phyloP scores from a whole-genome alignment of 2,113 vertebrate species.

The Phasianus colchicus region DNA sequence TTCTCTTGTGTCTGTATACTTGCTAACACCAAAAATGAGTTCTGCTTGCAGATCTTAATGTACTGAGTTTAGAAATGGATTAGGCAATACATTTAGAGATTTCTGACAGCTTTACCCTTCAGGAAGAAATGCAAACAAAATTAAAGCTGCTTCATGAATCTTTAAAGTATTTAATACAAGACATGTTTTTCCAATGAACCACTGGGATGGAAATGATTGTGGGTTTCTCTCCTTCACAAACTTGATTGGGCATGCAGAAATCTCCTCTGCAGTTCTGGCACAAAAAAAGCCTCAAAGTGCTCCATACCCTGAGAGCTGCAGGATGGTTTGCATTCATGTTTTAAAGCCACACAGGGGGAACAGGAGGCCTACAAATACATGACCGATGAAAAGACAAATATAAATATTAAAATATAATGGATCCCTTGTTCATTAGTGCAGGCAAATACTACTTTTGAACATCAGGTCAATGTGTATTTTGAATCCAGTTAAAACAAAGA shows the following conservation, averaged over 20 bases:
- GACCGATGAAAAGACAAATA: slow-evolving; percentile 15
- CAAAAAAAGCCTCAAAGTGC: background rate
- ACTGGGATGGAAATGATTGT: background rate
- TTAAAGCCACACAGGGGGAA: background rate
- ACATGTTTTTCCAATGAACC: slow-evolving; percentile 56
- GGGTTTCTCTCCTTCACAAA: slow-evolving; percentile 30
- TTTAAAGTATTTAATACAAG: slow-evolving; percentile 71
- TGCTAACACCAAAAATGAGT: slow-evolving; percentile 23
- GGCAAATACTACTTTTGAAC: background rate
- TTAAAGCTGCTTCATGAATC: slow-evolving; percentile 75
- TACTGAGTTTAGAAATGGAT: slow-evolving; percentile 58
- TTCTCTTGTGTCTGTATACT: background rate
- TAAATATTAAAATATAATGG: background rate
- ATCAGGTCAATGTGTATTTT: background rate
- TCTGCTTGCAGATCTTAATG: slow-evolving; percentile 59
- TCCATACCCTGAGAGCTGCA: background rate
- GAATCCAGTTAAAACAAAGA: background rate
- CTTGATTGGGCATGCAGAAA: background rate
- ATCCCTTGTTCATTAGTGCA: background rate
- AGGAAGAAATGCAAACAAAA: slow-evolving; percentile 71
- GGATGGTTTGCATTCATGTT: background rate
- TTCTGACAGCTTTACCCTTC: slow-evolving; percentile 69
- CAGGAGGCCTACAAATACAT: background rate
- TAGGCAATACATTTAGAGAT: slow-evolving; percentile 70
- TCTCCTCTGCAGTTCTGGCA: background rate